Conservation (phyloP, 2,113 vertebrate species). For the Protobothrops flavoviridis region DNA sequence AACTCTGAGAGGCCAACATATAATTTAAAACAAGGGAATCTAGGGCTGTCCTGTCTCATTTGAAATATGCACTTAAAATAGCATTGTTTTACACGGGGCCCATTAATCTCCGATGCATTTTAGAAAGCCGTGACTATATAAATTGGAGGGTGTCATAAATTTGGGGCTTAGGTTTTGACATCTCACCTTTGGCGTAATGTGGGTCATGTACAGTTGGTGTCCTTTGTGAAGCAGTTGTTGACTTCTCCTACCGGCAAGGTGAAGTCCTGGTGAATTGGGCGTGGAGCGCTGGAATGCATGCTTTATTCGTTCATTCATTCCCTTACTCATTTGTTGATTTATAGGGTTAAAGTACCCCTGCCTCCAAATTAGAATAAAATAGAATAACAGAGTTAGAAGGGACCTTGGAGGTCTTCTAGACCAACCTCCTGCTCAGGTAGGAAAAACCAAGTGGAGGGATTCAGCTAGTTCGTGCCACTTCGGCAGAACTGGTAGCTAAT, state of each 20-base stretch:
- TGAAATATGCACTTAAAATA: conserved; percentile 14
- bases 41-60: not conserved
- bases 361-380: not conserved
- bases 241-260: not conserved
- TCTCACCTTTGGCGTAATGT: not conserved
- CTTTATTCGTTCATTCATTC: not conserved
- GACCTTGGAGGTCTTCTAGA: too few relatives aligned
- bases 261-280: not conserved
- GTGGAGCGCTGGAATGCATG: not conserved
- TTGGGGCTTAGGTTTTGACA: not conserved
- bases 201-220: not conserved
- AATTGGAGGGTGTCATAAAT: conserved; percentile 2
- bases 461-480: too few relatives aligned
- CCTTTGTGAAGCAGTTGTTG: not conserved
- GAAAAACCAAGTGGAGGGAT: not conserved
- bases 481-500: too few relatives aligned
- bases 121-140: not conserved
- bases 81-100: not conserved
- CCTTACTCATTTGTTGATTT: not conserved
- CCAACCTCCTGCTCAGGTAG: too few relatives aligned
- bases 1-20: not conserved
- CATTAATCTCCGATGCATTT: not conserved
- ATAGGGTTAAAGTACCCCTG: not conserved
- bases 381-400: not conserved
- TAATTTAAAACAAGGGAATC: not conserved